Evolutionary conservation across 2,113 vertebrate species (phyloP).

Genomic region (Empidonax alnorum): DNA sequence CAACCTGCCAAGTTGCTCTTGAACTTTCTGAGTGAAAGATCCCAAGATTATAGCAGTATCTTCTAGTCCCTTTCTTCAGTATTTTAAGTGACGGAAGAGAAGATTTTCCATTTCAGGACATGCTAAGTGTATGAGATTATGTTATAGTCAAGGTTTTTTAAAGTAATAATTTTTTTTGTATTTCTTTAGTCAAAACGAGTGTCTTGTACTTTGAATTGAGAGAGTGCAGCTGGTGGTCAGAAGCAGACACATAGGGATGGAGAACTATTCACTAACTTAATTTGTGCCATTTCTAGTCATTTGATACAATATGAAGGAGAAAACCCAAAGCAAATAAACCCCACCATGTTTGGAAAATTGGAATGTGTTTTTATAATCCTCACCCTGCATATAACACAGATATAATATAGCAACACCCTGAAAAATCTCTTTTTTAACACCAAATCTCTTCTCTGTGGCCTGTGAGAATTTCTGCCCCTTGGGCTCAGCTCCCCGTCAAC

Average conservation of each 20-base stretch:
- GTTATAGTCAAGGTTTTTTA: neutral
- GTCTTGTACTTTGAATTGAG: neutral
- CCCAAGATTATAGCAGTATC: neutral
- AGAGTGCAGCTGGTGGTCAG: neutral
- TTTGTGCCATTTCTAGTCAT: neutral
- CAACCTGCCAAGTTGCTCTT: neutral
- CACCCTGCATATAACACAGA: neutral
- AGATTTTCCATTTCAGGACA: neutral
- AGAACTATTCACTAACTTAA: neutral
- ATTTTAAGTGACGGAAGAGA: neutral
- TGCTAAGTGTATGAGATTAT: neutral
- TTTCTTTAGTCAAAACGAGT: neutral
- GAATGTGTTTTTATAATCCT: neutral
- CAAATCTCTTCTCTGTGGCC: neutral
- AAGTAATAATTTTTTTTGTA: neutral
- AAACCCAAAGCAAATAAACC: rapidly evolving
- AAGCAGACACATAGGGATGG: neutral
- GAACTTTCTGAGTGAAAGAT: neutral
- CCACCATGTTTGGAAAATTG: neutral
- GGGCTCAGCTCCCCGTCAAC: rapidly evolving
- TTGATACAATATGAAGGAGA: neutral
- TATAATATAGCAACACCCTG: neutral
- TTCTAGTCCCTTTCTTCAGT: neutral
- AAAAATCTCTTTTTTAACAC: neutral
- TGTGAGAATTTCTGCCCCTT: neutral